Conservation (phyloP, 2,888 invertebrate genomes). For the Philonicus albiceps region DNA sequence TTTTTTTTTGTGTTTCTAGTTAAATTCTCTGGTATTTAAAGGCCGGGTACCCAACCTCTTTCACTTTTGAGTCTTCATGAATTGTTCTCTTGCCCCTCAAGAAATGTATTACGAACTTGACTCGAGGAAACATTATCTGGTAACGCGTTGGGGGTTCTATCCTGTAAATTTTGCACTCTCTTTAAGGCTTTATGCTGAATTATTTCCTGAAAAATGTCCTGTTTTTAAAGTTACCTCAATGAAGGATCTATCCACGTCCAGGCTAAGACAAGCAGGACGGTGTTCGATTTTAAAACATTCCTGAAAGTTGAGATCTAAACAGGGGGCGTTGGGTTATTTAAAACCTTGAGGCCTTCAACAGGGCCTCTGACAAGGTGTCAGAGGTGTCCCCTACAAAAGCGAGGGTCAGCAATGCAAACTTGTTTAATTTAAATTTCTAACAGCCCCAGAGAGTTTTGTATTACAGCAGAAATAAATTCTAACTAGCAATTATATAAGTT, state of each 20-base stretch:
- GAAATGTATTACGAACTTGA: not conserved
- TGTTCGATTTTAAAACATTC: not conserved
- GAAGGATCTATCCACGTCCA: not conserved
- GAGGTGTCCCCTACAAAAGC: not conserved
- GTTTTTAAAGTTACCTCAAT: not conserved
- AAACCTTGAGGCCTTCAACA: not conserved
- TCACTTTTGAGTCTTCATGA: not conserved
- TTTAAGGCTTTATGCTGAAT: not conserved
- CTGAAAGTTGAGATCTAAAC: not conserved
- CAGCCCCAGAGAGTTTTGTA: not conserved
- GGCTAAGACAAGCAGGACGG: not conserved
- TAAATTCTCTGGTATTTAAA: not conserved
- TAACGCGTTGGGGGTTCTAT: not conserved
- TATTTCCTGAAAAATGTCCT: not conserved
- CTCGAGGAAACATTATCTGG: not conserved
- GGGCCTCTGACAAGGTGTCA: not conserved
- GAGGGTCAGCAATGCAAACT: not conserved
- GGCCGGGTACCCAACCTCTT: not conserved
- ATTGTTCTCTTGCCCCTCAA: not conserved
- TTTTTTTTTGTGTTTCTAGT: not conserved
- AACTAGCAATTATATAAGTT: not conserved
- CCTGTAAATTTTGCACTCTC: not conserved
- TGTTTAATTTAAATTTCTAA: not conserved
- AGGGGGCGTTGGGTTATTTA: not conserved
- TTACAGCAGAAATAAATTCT: not conserved